Evolutionary conservation across 2,888 invertebrate species (phyloP), one percentile per base, ranked within the genome.

Genomic region (Leptinotarsa tumamoca): DNA sequence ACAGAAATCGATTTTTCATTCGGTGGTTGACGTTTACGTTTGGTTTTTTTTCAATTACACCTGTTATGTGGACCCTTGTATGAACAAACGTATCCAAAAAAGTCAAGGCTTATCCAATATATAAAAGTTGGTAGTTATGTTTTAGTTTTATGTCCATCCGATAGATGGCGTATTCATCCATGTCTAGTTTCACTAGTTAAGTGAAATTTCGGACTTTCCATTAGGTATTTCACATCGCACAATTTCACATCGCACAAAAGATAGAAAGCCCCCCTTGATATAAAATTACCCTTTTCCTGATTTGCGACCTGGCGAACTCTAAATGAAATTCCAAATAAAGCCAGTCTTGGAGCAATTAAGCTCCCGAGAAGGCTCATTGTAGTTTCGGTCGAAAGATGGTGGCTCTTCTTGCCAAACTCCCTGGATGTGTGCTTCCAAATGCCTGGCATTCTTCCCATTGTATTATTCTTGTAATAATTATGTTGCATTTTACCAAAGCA

Each of bases 241-340:
- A 3, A 7, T 18, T 63, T 63, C 63, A n/a, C 17, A 5, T 4
- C 43, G 5, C 43, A 63, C 63, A 3, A 7, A n/a, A 63, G n/a
- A 33, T 63, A 43, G 5, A 14, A 63, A 27, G 2, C 58, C 18
- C 49, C 15, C 18, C 49, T 50, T 23, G 17, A 23, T 58, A 58
- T 61, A 82, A 86, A 86, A 87, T 87, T 86, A 83, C 87, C 86
- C 86, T 84, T 85, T 84, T 85, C 85, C 86, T 87, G 88, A 87
- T 87, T 88, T 87, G 87, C 87, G 87, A 88, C 85, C 84, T 84
- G 84, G 83, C 83, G 82, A 83, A 84, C 84, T 81, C 84, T 86
- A 88, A 88, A 89, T 89, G 88, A 89, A 89, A 89, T 89, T 89
- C 87, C 88, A 86, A 88, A 89, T 88, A 87, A 87, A 88, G 87